Evolutionary conservation across 1,140 invertebrate species (phyloP), one percentile per base, ranked within the genome.

Genomic region (Mactra quadrangularis): DNA sequence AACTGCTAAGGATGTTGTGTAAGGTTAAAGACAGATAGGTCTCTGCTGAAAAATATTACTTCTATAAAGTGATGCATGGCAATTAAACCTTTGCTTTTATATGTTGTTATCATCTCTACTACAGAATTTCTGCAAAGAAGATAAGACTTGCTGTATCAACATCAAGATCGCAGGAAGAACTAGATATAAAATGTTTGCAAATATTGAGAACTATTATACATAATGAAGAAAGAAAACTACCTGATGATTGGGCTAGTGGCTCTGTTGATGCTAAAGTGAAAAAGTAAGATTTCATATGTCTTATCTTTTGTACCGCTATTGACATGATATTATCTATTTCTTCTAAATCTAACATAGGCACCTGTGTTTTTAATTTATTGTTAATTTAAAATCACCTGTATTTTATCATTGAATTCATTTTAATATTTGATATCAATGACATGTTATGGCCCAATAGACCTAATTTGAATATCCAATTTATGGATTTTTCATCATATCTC

Each of bases 121-220:
- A 9, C 72, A 92, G 91, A 38, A 91, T 91, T 29, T 92, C 91
- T 11, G 86, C 90, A 3, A 86, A 83, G 50, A 83, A 87, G 53
- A 85, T 88, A 25, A 85, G 89, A 35, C 83, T 84, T 38, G 62
- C 62, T 15, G 72, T 87, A 31, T 82, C 87, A 2, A 84, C 77
- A 22, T 72, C 83, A 13, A 25, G 60, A 17, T 76, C 89, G 3
- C 88, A 92, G 62, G 91, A 92, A 50, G 89, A 91, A 31, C 86
- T 93, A 0, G 92, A 93, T 74, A 89, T 93, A 1, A 90, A 89
- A 57, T 92, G 90, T 82, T 81, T 93, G 19, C 92, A 93, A 83
- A 84, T 93, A 13, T 84, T 93, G 0, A 57, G 92, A 35, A 91
- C 91, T 13, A 41, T 93, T 7, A 87, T 93, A 19, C 92, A 93